Percentiles rank a stretch among this genome's conserved stretches.
Evolutionary conservation across 2,113 vertebrate species (phyloP).

Genomic region (Trichechus manatus): DNA sequence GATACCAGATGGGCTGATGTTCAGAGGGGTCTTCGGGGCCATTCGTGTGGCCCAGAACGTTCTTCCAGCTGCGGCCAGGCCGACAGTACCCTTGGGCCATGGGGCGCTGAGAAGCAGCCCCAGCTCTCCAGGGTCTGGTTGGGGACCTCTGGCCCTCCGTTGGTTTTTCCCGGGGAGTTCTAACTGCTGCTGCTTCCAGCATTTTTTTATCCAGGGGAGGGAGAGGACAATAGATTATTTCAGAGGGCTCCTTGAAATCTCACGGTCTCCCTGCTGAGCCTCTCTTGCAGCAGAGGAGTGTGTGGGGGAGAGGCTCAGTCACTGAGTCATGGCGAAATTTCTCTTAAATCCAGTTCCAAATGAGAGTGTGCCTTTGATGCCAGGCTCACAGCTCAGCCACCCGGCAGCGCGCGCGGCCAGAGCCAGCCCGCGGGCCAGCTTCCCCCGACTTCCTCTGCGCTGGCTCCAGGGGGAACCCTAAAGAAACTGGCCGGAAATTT

Average conservation of each 20-base stretch:
- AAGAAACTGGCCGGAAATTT: background rate
- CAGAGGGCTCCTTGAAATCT: background rate
- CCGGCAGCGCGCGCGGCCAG: fast-evolving
- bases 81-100: fast-evolving
- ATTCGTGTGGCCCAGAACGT: fast-evolving
- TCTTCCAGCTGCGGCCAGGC: background rate
- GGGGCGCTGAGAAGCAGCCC: background rate
- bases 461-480: background rate
- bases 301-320: fast-evolving
- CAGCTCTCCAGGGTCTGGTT: fast-evolving
- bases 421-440: background rate
- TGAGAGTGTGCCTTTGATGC: background rate
- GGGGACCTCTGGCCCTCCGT: background rate
- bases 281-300: background rate
- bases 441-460: background rate
- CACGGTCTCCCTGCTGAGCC: background rate
- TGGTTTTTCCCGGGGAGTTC: background rate
- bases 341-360: background rate
- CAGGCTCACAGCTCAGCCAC: fast-evolving
- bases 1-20: fast-evolving
- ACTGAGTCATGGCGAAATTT: fast-evolving
- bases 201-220: background rate
- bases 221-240: too few relatives aligned
- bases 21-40: background rate
- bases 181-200: background rate